These are phyloP conservation scores for Heliothis subflexa DNA, from an alignment of 1,140 invertebrate species.

Conservation along the genomic window DNA sequence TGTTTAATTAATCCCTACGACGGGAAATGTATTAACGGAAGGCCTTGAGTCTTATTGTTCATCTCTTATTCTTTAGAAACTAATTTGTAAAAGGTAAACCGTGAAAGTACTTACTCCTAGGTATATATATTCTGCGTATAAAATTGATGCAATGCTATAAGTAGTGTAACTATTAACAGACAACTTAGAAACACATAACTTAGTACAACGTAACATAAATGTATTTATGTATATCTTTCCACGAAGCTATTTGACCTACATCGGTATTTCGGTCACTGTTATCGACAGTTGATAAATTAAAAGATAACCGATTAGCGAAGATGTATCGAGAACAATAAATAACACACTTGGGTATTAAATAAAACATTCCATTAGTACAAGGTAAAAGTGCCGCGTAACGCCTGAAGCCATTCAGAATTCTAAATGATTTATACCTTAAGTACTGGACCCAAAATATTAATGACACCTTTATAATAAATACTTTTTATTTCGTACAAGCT, in stretches of 20 bases:
- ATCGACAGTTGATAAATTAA: slow-evolving; percentile 54
- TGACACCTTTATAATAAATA: neutral
- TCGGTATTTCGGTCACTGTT: slow-evolving; percentile 18
- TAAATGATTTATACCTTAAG: slow-evolving; percentile 62
- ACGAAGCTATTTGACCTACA: slow-evolving; percentile 11
- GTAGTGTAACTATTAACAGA: too few species aligned
- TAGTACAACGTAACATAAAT: too few species aligned
- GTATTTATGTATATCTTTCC: slow-evolving; percentile 4
- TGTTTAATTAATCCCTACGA: too few species aligned
- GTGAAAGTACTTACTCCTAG: too few species aligned
- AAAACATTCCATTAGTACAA: slow-evolving; percentile 57
- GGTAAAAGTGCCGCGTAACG: slow-evolving; percentile 49
- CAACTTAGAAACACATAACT: too few species aligned
- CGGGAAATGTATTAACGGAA: too few species aligned
- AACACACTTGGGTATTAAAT: slow-evolving; percentile 60
- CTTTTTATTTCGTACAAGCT: too few species aligned
- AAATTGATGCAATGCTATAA: too few species aligned
- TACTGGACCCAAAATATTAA: slow-evolving; percentile 11
- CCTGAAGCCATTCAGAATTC: slow-evolving; percentile 54
- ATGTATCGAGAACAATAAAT: slow-evolving; percentile 64
- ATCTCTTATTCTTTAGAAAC: too few species aligned
- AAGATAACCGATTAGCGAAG: slow-evolving; percentile 63
- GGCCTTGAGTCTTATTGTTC: too few species aligned
- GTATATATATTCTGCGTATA: too few species aligned
- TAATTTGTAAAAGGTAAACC: too few species aligned